Conservation (phyloP, 2,888 invertebrate genomes). For the Brachynemurus nebulosus region DNA sequence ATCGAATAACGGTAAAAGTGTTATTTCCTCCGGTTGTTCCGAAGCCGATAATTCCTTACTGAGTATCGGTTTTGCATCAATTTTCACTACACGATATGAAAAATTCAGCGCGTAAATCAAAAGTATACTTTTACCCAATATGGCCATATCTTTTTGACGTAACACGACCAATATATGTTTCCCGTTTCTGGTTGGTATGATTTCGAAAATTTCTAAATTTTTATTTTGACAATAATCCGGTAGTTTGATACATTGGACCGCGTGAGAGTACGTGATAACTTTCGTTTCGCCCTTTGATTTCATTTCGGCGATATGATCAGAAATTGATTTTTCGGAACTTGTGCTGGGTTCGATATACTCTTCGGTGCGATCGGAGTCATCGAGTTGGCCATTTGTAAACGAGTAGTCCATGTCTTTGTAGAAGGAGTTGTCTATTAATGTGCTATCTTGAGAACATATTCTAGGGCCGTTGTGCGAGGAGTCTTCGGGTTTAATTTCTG, state of each 20-base stretch:
- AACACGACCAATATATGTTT: slow-evolving; percentile 50
- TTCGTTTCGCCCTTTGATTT: slow-evolving; percentile 27
- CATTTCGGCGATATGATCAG: slow-evolving; percentile 31
- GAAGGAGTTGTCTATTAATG: background rate
- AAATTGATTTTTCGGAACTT: slow-evolving; percentile 25
- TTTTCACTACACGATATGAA: slow-evolving; percentile 32
- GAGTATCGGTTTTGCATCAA: slow-evolving; percentile 45
- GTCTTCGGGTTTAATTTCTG: slow-evolving; percentile 11
- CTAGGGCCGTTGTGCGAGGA: slow-evolving; percentile 5
- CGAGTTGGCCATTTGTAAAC: slow-evolving; percentile 24
- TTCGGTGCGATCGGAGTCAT: slow-evolving; percentile 8
- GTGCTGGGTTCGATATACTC: slow-evolving; percentile 8
- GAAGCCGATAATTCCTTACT: slow-evolving; percentile 44
- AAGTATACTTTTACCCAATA: slow-evolving; percentile 31
- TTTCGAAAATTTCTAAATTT: slow-evolving; percentile 42
- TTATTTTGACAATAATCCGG: slow-evolving; percentile 36
- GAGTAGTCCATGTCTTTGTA: slow-evolving; percentile 20
- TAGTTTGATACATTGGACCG: slow-evolving; percentile 43
- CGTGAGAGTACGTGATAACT: slow-evolving; percentile 31
- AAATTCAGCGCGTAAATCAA: slow-evolving; percentile 42
- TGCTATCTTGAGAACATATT: slow-evolving; percentile 4
- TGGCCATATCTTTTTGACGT: slow-evolving; percentile 24
- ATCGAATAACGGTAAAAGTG: slow-evolving; percentile 45
- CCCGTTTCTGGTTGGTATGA: slow-evolving; percentile 55
- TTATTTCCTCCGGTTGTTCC: slow-evolving; percentile 56